Evolutionary conservation across 2,113 vertebrate species (phyloP), one percentile per base, ranked within the genome.

Genomic region (Agelaius phoeniceus): DNA sequence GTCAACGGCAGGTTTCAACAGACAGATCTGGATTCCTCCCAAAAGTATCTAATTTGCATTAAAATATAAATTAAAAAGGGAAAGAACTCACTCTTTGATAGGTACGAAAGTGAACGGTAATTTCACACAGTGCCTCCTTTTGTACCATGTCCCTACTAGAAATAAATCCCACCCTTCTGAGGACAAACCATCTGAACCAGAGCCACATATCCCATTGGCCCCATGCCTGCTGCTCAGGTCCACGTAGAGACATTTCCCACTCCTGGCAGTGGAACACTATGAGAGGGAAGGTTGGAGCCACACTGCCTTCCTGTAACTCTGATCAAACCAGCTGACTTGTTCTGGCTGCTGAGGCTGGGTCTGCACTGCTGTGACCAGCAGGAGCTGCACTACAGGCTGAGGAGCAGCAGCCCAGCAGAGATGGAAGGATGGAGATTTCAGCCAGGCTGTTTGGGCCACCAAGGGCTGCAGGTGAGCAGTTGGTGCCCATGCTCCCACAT

Each of bases 371-470:
- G 3, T 7, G 31, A 63, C 28, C 51, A 84, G 65, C 26, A 51
- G 0, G 1, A 79, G 35, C 28, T 1, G 4, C 8, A 2, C 46
- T 12, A 11, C 0, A 1, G 66, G 37, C 31, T 75, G 54, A 72
- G 39, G 3, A 89, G 65, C 27, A 78, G 15, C 72, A 72, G 61
- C 71, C 52, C 5, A 8, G 71, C 65, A 89, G 77, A 49, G 46
- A 48, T 0, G 1, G 46, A 63, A 69, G 24, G 44, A 33, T 16
- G 26, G 28, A 30, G 58, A 43, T 33, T 73, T 83, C 58, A 72
- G 30, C 9, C 58, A 59, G 62, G 85, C 35, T 68, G 67, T 6
- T 44, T 33, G n/a, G 41, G 19, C 18, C 26, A 48, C 52, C 44
- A 23, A 37, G 43, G 30, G 74, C 66, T 61, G 41, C 5, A 74